These are phyloP conservation scores for Ranitomeya imitator DNA, from an alignment of 2,113 vertebrate species.

Conservation along the genomic window DNA sequence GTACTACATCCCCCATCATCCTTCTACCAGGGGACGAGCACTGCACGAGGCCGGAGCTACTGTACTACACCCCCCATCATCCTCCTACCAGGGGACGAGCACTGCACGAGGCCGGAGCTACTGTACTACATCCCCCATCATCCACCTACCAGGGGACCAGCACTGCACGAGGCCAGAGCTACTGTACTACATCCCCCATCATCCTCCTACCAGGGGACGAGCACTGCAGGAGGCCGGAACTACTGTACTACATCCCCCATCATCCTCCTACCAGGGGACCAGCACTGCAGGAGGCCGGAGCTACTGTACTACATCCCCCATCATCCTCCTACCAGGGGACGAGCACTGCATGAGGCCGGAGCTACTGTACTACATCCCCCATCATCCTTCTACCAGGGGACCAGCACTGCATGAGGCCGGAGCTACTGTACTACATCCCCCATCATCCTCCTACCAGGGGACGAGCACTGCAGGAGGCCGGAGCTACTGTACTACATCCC, in stretches of 20 bases:
- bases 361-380: background rate
- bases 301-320: background rate
- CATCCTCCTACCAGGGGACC: slow-evolving; percentile 76
- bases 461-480: slow-evolving; percentile 72
- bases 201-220: slow-evolving; percentile 77
- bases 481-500: background rate
- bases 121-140: background rate
- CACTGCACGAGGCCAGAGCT: slow-evolving; percentile 63
- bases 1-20: background rate
- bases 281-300: slow-evolving; percentile 67
- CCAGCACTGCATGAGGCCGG: slow-evolving; percentile 70
- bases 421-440: background rate
- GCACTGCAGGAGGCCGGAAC: slow-evolving; percentile 65
- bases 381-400: slow-evolving; percentile 73
- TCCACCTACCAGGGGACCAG: slow-evolving; percentile 79
- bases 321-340: slow-evolving; percentile 74
- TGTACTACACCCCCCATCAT: background rate
- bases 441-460: slow-evolving; percentile 72
- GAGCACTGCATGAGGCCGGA: slow-evolving; percentile 70
- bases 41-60: slow-evolving; percentile 58
- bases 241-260: background rate
- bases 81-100: slow-evolving; percentile 80
- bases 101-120: slow-evolving; percentile 61
- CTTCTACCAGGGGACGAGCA: slow-evolving; percentile 81
- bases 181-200: background rate